Base-by-base conservation (phyloP, 1,140 invertebrate species). In the Drosophila arawakana region DNA sequence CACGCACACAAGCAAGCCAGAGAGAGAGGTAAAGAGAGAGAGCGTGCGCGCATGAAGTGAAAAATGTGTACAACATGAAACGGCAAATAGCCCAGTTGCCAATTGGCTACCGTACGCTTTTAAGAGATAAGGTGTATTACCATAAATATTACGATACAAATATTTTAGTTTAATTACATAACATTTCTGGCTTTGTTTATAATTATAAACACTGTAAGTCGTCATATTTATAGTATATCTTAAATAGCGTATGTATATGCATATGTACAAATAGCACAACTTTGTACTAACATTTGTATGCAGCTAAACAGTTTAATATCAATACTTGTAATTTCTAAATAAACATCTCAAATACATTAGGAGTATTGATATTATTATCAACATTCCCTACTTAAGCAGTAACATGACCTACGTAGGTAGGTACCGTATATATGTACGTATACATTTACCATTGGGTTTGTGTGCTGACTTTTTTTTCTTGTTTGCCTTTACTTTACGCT, bases 31-130 rank as follows among this genome's bases (percentile, higher is more conserved):
- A 30, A 4, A 25, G 6, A 62, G 54, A 13, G 55, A 73, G 62
- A 73, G 74, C 63, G 70, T 66, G 73, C 73, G 70, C 66, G 63
- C 74, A 73, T 66, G 70, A 62, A 77, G 57, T 61, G n/a, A 77
- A 73, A 77, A 77, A 73, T 76, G 69, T 76, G 73, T 72, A 76
- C 73, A 76, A 65, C 60, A 72, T 41, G 54, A 59, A 59, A 46
- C 43, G 52, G 43, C 54, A 75, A 58, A 7, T 1, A 52, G 15
- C 55, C 73, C 73, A 8, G 37, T 76, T 60, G 69, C 73, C 73
- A 72, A 76, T 72, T 72, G 69, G 47, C 57, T 60, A 18, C 49
- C 61, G 25, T 62, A 46, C 46, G 15, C n/a, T 37, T 15, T 62
- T 50, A 62, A 39, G 18, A 25, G 44, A 62, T 54, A 50, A 39